Evolutionary conservation across 1,140 invertebrate species (phyloP).

Genomic region (Brachionus koreanus): DNA sequence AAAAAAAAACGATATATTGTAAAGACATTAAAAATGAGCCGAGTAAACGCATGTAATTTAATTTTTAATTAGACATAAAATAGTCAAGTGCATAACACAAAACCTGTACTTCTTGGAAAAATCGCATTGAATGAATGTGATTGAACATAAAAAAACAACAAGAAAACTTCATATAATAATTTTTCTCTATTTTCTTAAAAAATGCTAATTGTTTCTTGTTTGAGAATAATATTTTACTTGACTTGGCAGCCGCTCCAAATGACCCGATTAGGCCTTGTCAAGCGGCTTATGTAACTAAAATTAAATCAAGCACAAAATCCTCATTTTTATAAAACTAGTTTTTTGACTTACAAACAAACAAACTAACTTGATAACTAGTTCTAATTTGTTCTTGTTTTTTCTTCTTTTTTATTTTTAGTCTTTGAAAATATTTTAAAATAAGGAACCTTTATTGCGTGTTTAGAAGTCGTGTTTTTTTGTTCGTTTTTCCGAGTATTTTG

Average conservation of each 20-base stretch:
- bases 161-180: neutral
- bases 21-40: neutral
- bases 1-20: neutral
- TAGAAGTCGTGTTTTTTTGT: neutral
- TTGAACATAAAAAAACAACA: neutral
- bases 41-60: constrained; percentile 1
- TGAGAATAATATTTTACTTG: neutral
- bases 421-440: neutral
- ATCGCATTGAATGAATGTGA: neutral
- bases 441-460: neutral
- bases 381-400: neutral
- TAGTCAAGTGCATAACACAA: constrained; percentile 3
- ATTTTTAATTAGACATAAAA: neutral
- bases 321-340: neutral
- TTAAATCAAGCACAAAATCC: constrained; percentile 22
- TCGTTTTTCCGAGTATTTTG: neutral
- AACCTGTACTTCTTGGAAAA: neutral
- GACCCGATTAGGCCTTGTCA: neutral
- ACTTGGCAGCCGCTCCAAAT: neutral
- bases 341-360: constrained; percentile 19
- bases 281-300: constrained; percentile 12
- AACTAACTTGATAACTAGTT: constrained; percentile 31
- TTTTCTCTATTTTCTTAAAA: neutral
- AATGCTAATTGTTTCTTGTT: neutral
- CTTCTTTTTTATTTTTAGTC: neutral